These are phyloP conservation scores for Eulacestoma nigropectus DNA, from an alignment of 2,113 vertebrate species.

Conservation along the genomic window DNA sequence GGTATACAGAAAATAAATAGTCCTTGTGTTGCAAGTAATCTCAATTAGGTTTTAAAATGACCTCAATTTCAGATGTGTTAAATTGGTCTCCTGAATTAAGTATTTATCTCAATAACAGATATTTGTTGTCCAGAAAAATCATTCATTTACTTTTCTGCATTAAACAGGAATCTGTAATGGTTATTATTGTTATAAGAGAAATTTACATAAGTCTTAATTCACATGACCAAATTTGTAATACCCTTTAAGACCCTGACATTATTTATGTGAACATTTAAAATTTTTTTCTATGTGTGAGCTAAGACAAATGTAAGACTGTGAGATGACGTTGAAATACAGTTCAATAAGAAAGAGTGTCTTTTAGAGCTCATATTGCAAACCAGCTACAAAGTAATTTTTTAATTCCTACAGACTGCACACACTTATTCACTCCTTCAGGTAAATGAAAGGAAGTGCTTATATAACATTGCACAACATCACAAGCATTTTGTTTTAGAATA, in stretches of 20 bases:
- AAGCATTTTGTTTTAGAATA: background rate
- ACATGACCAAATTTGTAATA: background rate
- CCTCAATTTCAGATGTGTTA: constrained; percentile 62
- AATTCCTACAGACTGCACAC: background rate
- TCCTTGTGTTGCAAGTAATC: constrained; percentile 53
- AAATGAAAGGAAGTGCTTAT: background rate
- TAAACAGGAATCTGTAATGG: constrained; percentile 9
- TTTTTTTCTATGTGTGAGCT: background rate
- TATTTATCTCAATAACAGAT: constrained; percentile 46
- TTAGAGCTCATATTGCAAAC: background rate
- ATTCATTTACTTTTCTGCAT: constrained; percentile 23
- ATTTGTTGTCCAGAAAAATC: constrained; percentile 50
- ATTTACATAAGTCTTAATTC: constrained; percentile 18
- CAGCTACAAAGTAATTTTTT: background rate
- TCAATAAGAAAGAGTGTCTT: background rate
- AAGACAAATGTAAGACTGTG: constrained; percentile 2
- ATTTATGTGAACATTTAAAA: background rate
- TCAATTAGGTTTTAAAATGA: constrained; percentile 64
- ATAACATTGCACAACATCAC: background rate
- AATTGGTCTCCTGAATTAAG: constrained; percentile 59
- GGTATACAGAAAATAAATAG: constrained; percentile 49
- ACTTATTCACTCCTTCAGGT: background rate
- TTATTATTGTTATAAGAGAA: constrained; percentile 35
- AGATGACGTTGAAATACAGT: background rate
- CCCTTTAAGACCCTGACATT: constrained; percentile 32